Conservation (phyloP, 2,797 vertebrate species). For the Gymnodraco acuticeps region DNA sequence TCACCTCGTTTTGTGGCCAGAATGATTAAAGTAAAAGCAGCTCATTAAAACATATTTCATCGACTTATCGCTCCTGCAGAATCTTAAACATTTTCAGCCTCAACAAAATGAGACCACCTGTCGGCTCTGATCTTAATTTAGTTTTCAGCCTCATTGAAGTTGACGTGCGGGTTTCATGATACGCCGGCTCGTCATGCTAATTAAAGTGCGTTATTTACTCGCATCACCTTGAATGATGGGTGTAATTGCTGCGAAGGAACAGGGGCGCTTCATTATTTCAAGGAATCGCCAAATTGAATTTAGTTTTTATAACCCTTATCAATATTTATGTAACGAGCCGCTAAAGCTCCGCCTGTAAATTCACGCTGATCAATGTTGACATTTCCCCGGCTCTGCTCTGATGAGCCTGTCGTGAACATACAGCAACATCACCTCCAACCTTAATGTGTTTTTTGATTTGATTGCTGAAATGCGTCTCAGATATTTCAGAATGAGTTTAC, state of each 20-base stretch:
- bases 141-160: conserved; percentile 41
- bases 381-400: conserved; percentile 50
- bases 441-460: conserved; percentile 41
- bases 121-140: conserved; percentile 38
- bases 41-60: conserved; percentile 43
- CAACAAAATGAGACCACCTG: conserved; percentile 19
- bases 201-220: conserved; percentile 65
- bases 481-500: conserved; percentile 49
- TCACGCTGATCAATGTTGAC: conserved; percentile 70
- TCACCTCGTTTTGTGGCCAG: conserved; percentile 46
- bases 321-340: conserved; percentile 78
- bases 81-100: conserved; percentile 17
- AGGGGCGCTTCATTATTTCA: conserved; percentile 73
- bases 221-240: conserved; percentile 61
- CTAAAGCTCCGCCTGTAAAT: conserved; percentile 63
- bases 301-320: conserved; percentile 62
- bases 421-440: conserved; percentile 32
- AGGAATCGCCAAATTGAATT: conserved; percentile 68
- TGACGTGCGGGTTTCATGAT: conserved; percentile 44
- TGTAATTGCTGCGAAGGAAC: conserved; percentile 54
- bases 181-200: conserved; percentile 51
- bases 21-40: conserved; percentile 67
- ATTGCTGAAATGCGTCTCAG: conserved; percentile 40
- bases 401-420: conserved; percentile 32
- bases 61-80: not conserved